Conservation (phyloP, 2,797 vertebrate genomes). For the Acrossocheilus wenchowensis region DNA sequence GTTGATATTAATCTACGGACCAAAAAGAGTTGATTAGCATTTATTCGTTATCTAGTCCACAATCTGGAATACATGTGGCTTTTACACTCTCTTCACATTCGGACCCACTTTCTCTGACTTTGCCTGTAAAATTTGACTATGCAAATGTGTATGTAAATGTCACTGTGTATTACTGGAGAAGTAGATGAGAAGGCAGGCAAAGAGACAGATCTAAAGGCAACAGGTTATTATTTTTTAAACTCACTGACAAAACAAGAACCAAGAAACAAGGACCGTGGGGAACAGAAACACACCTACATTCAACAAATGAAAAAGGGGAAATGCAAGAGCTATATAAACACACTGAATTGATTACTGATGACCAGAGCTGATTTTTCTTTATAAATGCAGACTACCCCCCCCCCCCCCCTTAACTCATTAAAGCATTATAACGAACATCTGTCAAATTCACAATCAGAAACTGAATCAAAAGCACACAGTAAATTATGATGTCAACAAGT, state of each 20-base stretch:
- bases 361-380: too few relatives aligned
- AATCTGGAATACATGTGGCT: not conserved
- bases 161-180: not conserved
- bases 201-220: not conserved
- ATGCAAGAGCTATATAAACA: too few relatives aligned
- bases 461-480: too few relatives aligned
- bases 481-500: too few relatives aligned
- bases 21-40: not conserved
- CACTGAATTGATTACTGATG: too few relatives aligned
- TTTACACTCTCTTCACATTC: not conserved
- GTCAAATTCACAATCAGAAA: too few relatives aligned
- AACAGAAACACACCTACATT: not conserved
- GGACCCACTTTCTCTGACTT: not conserved
- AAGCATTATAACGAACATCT: too few relatives aligned
- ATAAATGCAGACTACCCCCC: too few relatives aligned
- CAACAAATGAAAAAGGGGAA: not conserved
- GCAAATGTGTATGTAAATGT: not conserved
- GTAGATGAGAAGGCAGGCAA: not conserved
- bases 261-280: not conserved
- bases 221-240: not conserved
- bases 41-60: too few relatives aligned
- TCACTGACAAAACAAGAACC: not conserved
- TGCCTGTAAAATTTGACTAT: not conserved
- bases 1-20: not conserved
- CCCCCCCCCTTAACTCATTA: too few relatives aligned